These are phyloP conservation scores for Mycteria americana DNA, from an alignment of 2,797 vertebrate genomes.

Conservation along the genomic window DNA sequence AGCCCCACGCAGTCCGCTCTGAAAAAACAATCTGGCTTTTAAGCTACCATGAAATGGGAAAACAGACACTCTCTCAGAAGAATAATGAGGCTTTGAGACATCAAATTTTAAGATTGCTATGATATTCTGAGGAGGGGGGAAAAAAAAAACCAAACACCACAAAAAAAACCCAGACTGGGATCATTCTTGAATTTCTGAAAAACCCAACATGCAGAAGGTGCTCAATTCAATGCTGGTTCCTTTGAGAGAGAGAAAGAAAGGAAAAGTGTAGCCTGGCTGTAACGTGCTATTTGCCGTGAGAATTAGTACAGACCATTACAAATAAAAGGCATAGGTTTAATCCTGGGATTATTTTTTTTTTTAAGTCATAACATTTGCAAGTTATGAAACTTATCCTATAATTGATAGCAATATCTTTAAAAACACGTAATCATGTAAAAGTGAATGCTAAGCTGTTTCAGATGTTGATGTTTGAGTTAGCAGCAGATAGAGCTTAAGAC, in stretches of 20 bases:
- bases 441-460: neutral
- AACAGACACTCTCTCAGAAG: neutral
- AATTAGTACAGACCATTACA: neutral
- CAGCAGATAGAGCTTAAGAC: neutral
- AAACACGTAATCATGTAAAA: neutral
- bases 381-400: neutral
- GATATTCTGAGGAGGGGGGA: neutral
- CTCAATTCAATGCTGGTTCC: neutral
- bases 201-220: neutral
- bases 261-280: neutral
- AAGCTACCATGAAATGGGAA: neutral
- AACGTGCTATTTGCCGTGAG: neutral
- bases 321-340: neutral
- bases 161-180: neutral
- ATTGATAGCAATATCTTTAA: neutral
- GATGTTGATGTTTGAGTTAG: neutral
- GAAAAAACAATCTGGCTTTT: neutral
- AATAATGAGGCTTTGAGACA: neutral
- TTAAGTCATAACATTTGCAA: neutral
- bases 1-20: fast-evolving
- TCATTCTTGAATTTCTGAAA: neutral
- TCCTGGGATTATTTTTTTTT: neutral
- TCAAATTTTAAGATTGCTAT: neutral
- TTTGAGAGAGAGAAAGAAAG: neutral
- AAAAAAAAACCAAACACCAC: neutral